phyloP scores from a whole-genome alignment of 2,113 vertebrate species.

The Balaeniceps rex region DNA sequence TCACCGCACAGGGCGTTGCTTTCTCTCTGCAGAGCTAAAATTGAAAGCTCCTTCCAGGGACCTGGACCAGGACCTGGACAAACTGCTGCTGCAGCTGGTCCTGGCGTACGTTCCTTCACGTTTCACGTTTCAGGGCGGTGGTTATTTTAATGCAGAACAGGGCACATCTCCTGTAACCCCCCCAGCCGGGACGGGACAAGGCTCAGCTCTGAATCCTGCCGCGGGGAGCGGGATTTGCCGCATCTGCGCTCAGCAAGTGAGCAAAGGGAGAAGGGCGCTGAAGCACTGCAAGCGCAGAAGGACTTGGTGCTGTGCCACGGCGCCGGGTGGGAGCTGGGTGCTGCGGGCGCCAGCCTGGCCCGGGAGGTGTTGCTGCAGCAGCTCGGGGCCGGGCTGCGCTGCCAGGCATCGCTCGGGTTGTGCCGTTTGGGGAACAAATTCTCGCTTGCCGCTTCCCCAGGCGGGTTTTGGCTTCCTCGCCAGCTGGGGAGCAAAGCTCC shows the following conservation, averaged over 20 bases:
- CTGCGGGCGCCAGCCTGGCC: constrained; percentile 2
- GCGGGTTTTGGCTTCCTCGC: not conserved
- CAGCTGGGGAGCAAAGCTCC: constrained; percentile 9
- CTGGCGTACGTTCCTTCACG: accelerated
- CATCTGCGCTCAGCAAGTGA: not conserved
- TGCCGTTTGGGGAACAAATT: not conserved
- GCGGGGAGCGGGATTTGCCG: not conserved
- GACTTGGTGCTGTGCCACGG: not conserved
- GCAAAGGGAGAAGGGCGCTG: not conserved
- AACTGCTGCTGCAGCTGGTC: not conserved
- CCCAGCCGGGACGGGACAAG: accelerated
- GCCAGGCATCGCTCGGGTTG: not conserved
- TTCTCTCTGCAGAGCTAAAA: not conserved
- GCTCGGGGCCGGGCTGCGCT: not conserved
- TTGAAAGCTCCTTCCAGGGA: not conserved
- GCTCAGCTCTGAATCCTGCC: not conserved
- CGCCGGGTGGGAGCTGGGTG: not conserved
- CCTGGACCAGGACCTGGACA: not conserved
- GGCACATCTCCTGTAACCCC: not conserved
- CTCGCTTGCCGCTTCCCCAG: not conserved
- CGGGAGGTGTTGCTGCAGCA: not conserved
- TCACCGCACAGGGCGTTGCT: accelerated
- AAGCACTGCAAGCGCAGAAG: not conserved
- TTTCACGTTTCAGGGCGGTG: accelerated
- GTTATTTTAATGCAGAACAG: not conserved